These are phyloP conservation scores for Apotomis turbidana DNA, from an alignment of 2,888 invertebrate species.

Conservation along the genomic window DNA sequence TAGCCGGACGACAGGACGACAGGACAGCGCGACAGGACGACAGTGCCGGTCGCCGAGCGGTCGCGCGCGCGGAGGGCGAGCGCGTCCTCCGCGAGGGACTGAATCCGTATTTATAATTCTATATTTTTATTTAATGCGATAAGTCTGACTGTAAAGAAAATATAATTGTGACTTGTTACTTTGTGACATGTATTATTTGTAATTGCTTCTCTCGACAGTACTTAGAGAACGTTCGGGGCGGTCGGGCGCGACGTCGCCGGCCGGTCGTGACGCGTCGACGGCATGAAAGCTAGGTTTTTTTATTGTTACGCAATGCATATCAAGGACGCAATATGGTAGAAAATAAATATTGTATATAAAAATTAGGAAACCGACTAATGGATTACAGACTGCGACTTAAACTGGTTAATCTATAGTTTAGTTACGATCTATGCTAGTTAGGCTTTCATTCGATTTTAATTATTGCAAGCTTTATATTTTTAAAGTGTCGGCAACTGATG, in stretches of 20 bases:
- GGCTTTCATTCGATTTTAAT: conserved; percentile 76
- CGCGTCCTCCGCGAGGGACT: conserved; percentile 54
- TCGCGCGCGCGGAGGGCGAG: too few relatives aligned
- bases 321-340: conserved; percentile 84
- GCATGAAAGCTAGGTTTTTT: conserved; percentile 82
- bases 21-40: too few relatives aligned
- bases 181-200: conserved; percentile 77
- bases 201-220: conserved; percentile 79
- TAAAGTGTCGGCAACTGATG: conserved; percentile 77
- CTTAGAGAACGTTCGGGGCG: conserved; percentile 68
- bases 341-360: conserved; percentile 83
- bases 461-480: conserved; percentile 80
- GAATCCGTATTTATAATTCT: conserved; percentile 79
- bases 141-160: conserved; percentile 80
- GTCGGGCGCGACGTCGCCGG: conserved; percentile 53
- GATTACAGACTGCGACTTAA: conserved; percentile 78
- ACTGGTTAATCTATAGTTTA: conserved; percentile 80
- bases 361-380: conserved; percentile 75
- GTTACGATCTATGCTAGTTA: conserved; percentile 80
- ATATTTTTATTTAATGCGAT: conserved; percentile 82
- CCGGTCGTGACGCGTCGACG: conserved; percentile 69
- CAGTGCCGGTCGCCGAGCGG: neutral
- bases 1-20: too few relatives aligned
- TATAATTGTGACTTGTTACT: conserved; percentile 74
- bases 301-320: conserved; percentile 84